Percentiles rank a stretch among this genome's conserved stretches.
Evolutionary conservation across 1,140 invertebrate species (phyloP).

Genomic region (Eubasilissa regina): DNA sequence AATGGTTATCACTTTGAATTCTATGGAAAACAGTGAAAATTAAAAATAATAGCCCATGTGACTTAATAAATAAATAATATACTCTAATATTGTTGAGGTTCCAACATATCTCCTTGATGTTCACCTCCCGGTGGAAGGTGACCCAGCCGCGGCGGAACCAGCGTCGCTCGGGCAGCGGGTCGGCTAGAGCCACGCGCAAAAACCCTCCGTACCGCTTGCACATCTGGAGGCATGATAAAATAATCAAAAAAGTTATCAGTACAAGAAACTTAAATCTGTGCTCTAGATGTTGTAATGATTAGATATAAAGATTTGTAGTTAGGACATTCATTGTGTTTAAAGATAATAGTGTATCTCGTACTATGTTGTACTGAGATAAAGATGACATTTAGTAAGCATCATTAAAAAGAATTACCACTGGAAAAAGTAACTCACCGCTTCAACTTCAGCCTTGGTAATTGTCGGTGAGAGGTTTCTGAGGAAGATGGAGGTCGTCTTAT

Average conservation of each 20-base stretch:
- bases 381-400: neutral
- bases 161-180: conserved; percentile 94
- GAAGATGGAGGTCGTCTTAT: conserved; percentile 98
- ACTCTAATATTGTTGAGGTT: conserved; percentile 96
- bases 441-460: conserved; percentile 97
- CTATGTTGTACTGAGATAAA: too few relatives aligned
- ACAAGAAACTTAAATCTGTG: neutral
- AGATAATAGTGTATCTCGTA: too few relatives aligned
- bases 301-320: too few relatives aligned
- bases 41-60: too few relatives aligned
- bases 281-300: too few relatives aligned
- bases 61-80: conserved; percentile 53
- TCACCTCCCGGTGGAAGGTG: conserved; percentile 96
- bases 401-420: conserved; percentile 23
- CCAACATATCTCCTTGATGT: conserved; percentile 99
- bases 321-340: too few relatives aligned
- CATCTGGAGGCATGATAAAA: conserved; percentile 75
- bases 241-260: conserved; percentile 25
- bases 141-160: conserved; percentile 99
- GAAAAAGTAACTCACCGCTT: conserved; percentile 80
- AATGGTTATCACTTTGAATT: too few relatives aligned
- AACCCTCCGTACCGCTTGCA: conserved; percentile 97
- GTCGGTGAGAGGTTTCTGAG: conserved; percentile 95
- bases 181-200: conserved; percentile 95
- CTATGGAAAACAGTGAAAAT: too few relatives aligned